Evolutionary conservation across 2,113 vertebrate species (phyloP).

Genomic region (Martes martes): DNA sequence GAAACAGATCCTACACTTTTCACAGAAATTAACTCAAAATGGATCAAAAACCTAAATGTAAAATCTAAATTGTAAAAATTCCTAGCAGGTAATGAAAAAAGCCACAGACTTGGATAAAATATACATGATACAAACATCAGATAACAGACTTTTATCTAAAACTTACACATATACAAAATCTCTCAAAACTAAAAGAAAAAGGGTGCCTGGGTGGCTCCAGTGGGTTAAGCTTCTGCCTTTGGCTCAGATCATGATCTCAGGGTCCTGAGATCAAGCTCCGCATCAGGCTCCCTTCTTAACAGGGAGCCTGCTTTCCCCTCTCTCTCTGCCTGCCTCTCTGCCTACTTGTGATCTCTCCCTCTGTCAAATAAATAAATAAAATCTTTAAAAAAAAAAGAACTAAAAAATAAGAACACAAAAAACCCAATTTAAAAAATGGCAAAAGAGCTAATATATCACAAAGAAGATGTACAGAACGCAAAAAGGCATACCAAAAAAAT

Average conservation of each 20-base stretch:
- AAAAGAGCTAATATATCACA: background rate
- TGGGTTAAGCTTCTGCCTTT: no score
- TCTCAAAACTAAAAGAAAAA: background rate
- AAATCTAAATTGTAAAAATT: background rate
- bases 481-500: background rate
- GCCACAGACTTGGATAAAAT: background rate
- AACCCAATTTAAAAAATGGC: background rate
- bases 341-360: no score
- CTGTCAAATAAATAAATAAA: no score
- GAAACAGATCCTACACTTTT: background rate
- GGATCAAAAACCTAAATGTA: background rate
- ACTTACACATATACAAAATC: background rate
- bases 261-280: no score
- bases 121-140: background rate
- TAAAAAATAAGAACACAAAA: background rate
- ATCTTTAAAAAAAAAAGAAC: background rate
- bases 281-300: no score
- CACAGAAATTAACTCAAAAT: background rate
- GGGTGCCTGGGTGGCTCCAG: no score
- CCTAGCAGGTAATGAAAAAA: background rate
- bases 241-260: no score
- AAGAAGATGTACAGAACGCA: background rate
- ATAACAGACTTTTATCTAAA: background rate
- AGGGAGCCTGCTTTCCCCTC: no score
- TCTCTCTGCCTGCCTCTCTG: no score